Evolutionary conservation across 2,113 vertebrate genomes (phyloP), one percentile per base, ranked within the genome.

Genomic region (Tragelaphus buxtoni): DNA sequence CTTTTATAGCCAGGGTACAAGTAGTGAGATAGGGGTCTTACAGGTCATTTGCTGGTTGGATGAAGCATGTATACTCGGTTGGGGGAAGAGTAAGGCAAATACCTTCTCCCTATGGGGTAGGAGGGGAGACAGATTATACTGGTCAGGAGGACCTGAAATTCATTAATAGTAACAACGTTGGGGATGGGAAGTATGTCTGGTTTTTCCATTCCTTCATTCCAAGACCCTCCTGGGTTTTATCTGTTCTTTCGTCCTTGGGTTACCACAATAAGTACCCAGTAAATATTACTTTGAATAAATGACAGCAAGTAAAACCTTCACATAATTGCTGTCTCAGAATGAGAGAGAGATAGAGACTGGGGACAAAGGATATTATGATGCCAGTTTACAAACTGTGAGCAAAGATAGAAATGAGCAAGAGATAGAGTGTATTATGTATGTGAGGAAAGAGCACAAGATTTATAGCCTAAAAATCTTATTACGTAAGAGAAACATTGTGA

Each of bases 271-370:
- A 93, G 10, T 74, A 8, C 8, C 22, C 35, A 80, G 81, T 55
- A 92, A 76, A 86, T 96, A 83, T 90, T 96, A 76, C 74, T 82
- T 87, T 91, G 47, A 96, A 92, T 87, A 85, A 87, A 84, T 76
- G 17, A 81, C 77, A 93, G 26, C 11, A 84, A 91, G 26, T 90
- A 93, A 94, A 96, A 89, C 58, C 30, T 91, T 87, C 77, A 56
- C 39, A 5, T 90, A 79, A 69, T 47, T 87, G 42, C 18, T 56
- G 32, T 79, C 56, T 79, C 8, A 30, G 39, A 72, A 72, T 20
- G 10, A 94, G 42, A 93, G 32, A 84, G 9, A 65, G 28, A 42
- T 42, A 42, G 39, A 58, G 51, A 47, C 55, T 82, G 8, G 82
- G 11, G 9, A 82, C 11, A 65, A n/a, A 88, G 55, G 51, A 55